phyloP scores from a whole-genome alignment of 2,797 vertebrate species.

The Psittacula echo region DNA sequence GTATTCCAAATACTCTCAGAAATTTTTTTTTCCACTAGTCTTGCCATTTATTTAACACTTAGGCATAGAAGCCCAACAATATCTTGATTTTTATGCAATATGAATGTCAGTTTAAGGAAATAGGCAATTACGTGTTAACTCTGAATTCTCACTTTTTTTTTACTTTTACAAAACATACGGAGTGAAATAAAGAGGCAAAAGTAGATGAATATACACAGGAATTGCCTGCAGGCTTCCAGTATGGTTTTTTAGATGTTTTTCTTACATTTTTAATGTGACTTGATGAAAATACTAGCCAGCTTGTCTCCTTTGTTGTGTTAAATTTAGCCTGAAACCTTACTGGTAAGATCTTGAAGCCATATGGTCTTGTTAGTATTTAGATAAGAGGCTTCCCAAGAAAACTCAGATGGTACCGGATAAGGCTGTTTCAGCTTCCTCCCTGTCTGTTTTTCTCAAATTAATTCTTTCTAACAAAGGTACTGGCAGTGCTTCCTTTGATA shows the following conservation, averaged over 20 bases:
- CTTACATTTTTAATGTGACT: not conserved
- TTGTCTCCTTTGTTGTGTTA: not conserved
- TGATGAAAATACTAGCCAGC: not conserved
- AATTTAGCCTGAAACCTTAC: constrained; percentile 40
- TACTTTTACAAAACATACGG: not conserved
- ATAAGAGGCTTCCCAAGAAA: constrained; percentile 27
- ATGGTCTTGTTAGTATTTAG: constrained; percentile 29
- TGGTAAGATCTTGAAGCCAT: constrained; percentile 7
- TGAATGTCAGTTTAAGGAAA: not conserved
- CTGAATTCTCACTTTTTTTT: not conserved
- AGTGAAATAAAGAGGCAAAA: not conserved
- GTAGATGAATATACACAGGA: not conserved
- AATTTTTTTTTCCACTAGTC: not conserved
- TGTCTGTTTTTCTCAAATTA: constrained; percentile 19
- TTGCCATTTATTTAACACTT: not conserved
- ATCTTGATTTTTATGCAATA: not conserved
- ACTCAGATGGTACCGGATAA: not conserved
- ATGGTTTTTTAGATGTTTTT: not conserved
- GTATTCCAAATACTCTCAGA: not conserved
- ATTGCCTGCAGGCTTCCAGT: not conserved
- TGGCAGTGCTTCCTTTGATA: not conserved
- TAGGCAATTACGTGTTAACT: not conserved
- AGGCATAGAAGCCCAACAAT: not conserved
- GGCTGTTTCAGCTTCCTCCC: not conserved
- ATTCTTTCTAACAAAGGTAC: not conserved